Percentiles rank a stretch among this genome's conserved stretches.
Evolutionary conservation across 1,140 invertebrate genomes (phyloP).

Genomic region (Geopemphigus sp.): DNA sequence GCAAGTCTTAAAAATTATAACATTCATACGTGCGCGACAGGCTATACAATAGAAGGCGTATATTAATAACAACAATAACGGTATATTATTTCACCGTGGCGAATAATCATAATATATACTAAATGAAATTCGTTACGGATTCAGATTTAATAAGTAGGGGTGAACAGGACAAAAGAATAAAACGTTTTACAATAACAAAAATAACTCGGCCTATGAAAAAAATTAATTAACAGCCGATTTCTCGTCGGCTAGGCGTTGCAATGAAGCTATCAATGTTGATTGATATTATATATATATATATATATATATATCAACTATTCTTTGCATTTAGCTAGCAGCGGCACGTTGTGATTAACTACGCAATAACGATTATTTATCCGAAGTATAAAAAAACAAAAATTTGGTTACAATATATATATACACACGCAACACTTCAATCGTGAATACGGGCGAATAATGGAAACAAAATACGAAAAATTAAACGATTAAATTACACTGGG

Average conservation of each 20-base stretch:
- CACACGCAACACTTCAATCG: not conserved
- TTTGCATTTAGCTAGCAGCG: not conserved
- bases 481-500: constrained; percentile 19
- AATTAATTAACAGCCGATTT: not conserved
- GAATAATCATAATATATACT: not conserved
- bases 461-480: constrained; percentile 21
- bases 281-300: not conserved
- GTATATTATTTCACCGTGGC: not conserved
- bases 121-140: not conserved
- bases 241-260: constrained; percentile 9
- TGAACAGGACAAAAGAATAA: not conserved
- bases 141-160: not conserved
- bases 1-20: constrained; percentile 28
- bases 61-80: not conserved
- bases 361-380: not conserved
- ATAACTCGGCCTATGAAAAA: constrained; percentile 30
- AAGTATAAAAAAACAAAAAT: not conserved
- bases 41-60: constrained; percentile 17
- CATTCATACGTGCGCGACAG: constrained; percentile 23
- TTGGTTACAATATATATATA: not conserved
- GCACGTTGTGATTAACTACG: not conserved
- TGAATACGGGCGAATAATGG: not conserved
- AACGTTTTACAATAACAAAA: constrained; percentile 23
- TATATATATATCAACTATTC: too few species aligned
- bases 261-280: not conserved